Evolutionary conservation across 2,888 invertebrate species (phyloP).

Genomic region (Amblyjoppa proteus): DNA sequence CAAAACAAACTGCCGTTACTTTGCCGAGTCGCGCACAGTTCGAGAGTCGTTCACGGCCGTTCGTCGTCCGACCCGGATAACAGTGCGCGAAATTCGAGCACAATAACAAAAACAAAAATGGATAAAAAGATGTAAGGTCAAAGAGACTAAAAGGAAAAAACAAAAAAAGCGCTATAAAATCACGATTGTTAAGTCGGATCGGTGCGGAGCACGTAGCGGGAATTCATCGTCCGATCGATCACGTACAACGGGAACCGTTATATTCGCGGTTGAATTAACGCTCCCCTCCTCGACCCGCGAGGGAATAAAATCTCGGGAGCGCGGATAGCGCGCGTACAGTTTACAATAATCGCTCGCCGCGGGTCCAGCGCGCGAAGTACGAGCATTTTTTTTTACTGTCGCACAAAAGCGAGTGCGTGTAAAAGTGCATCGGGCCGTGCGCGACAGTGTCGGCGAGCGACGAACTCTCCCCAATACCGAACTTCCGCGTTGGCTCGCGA

Average conservation of each 20-base stretch:
- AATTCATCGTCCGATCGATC: conserved; percentile 56
- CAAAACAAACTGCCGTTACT: neutral
- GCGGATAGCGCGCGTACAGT: conserved; percentile 31
- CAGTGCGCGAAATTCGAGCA: neutral
- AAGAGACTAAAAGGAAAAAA: neutral
- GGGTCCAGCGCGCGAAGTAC: conserved; percentile 21
- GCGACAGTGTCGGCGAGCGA: neutral
- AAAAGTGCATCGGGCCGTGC: neutral
- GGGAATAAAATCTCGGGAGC: conserved; percentile 33
- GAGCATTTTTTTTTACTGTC: neutral
- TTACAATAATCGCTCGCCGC: conserved; percentile 34
- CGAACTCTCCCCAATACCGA: conserved; percentile 33
- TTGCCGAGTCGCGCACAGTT: neutral
- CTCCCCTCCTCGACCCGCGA: conserved; percentile 14
- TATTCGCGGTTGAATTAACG: conserved; percentile 60
- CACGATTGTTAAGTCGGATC: conserved; percentile 28
- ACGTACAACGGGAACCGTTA: conserved; percentile 51
- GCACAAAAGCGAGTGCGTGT: neutral
- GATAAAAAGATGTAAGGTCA: conserved; percentile 1
- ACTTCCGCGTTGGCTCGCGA: conserved; percentile 34
- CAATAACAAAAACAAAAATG: neutral
- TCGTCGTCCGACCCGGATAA: neutral
- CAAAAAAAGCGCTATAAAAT: neutral
- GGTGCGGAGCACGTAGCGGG: conserved; percentile 20
- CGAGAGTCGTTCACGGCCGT: neutral